Conservation (phyloP, 2,113 vertebrate species). For the Trichechus manatus region DNA sequence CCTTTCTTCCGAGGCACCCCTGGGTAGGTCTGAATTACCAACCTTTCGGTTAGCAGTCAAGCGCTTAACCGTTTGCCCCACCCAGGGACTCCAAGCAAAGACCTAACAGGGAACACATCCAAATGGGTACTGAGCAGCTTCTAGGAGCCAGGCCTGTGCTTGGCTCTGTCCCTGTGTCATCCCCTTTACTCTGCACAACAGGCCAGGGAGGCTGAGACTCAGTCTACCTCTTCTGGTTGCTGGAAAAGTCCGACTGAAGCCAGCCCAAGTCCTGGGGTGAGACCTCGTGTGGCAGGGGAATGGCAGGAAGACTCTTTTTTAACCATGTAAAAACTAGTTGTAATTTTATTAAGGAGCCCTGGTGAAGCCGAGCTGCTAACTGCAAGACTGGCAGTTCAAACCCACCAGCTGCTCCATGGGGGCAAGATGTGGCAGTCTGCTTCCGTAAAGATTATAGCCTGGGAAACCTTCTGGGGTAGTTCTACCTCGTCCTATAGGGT, state of each 20-base stretch:
- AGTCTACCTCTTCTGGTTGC: too few relatives aligned
- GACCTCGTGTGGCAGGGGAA: neutral
- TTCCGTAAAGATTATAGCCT: too few relatives aligned
- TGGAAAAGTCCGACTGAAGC: neutral
- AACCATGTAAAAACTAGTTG: too few relatives aligned
- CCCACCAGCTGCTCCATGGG: too few relatives aligned
- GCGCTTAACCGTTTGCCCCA: neutral
- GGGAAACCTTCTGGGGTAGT: too few relatives aligned
- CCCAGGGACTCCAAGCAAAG: neutral
- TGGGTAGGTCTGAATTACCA: neutral
- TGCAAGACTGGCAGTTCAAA: too few relatives aligned
- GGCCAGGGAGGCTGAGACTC: neutral
- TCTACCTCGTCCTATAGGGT: too few relatives aligned
- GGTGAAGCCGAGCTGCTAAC: too few relatives aligned
- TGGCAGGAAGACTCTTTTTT: too few relatives aligned
- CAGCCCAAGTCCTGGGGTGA: neutral
- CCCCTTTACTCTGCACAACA: accelerated
- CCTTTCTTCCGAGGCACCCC: neutral
- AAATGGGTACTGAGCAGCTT: accelerated
- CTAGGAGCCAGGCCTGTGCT: accelerated
- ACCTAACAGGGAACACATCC: neutral
- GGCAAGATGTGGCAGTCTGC: too few relatives aligned
- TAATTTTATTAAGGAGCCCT: too few relatives aligned
- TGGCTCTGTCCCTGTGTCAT: accelerated
- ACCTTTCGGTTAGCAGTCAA: neutral